Conservation (phyloP, 2,113 vertebrate genomes). For the Pyrgilauda ruficollis region DNA sequence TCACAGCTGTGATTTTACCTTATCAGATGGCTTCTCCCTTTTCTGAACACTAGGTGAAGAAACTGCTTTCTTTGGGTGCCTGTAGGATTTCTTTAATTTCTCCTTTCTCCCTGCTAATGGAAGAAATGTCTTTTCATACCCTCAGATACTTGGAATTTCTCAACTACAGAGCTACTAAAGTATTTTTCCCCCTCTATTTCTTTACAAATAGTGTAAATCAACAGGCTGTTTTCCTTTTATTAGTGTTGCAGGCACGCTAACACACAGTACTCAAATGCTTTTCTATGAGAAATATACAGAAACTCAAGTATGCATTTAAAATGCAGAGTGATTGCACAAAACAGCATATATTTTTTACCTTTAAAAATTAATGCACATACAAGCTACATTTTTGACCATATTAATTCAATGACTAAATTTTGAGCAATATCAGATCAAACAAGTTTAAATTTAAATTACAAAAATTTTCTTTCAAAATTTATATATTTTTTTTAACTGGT, state of each 20-base stretch:
- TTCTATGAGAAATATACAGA: background rate
- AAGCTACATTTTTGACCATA: background rate
- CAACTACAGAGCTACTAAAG: background rate
- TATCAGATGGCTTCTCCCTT: slow-evolving; percentile 85
- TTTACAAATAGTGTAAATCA: background rate
- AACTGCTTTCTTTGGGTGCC: slow-evolving; percentile 85
- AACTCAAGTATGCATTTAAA: background rate
- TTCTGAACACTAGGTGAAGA: slow-evolving; percentile 89
- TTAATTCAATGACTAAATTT: background rate
- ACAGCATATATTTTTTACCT: background rate
- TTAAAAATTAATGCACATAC: background rate
- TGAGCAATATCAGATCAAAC: background rate
- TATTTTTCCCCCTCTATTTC: background rate
- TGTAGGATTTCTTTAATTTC: slow-evolving; percentile 83
- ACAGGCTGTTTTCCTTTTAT: background rate
- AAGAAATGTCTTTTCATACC: background rate
- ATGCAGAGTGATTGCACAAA: background rate
- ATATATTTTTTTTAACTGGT: background rate
- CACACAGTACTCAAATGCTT: background rate
- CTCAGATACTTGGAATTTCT: background rate
- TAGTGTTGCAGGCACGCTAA: background rate
- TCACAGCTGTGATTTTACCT: slow-evolving; percentile 72
- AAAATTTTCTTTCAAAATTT: background rate
- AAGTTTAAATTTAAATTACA: background rate
- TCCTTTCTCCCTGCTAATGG: slow-evolving; percentile 76